Evolutionary conservation across 2,113 vertebrate genomes (phyloP), one percentile per base, ranked within the genome.

Genomic region (Ibidorhyncha struthersii): DNA sequence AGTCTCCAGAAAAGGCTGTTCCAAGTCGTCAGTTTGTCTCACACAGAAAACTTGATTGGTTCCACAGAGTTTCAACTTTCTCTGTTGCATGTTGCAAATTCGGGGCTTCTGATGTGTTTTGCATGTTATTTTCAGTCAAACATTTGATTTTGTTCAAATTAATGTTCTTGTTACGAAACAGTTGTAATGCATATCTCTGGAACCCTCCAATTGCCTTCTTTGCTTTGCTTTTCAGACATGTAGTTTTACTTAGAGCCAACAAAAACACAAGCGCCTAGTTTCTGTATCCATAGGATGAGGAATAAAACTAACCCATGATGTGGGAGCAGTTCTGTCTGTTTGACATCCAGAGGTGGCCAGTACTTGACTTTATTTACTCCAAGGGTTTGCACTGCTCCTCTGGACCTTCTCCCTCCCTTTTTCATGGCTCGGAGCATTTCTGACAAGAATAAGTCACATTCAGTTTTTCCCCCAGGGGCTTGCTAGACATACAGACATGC

Each of bases 241-340:
- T 23, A 27, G 36, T 53, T 86, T 91, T 88, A n/a, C 71, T 59
- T 52, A 41, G 22, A 81, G 45, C n/a, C 63, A 86, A 53, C 25
- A 86, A 83, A 89, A 21, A 4, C 4, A 0, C 9, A 8, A 61
- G 30, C 43, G 30, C 43, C n/a, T 71, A 12, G 8, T 62, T 82
- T 88, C 71, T 83, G 0, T 66, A 26, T 47, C 82, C 0, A 0
- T 77, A 32, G 76, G 49, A 85, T 45, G 67, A 13, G 3, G 5
- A 22, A 47, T 74, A 76, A 90, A 94, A 86, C 45, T 49, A 66
- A 65, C 15, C 18, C 40, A 21, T 70, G 40, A 47, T 13, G 10
- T 56, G 45, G 38, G 58, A 69, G 13, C 3, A 45, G 23, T 67
- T 90, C 34, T 89, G 55, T 43, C 27, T 43, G 19, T 76, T 65